Conservation (phyloP, 2,888 invertebrate species). For the Macrophya annulata region DNA sequence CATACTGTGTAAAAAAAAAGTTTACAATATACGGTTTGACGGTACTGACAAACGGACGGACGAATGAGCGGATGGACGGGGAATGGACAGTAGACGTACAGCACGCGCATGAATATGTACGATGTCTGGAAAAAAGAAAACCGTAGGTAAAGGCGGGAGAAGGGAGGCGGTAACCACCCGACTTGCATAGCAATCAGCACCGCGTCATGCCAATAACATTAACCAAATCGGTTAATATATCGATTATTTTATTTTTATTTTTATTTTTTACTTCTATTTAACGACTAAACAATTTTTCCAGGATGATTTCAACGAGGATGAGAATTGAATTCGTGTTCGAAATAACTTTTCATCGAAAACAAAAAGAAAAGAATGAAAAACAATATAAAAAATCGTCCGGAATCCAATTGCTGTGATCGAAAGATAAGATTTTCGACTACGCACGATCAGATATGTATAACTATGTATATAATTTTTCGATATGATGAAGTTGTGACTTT, state of each 20-base stretch:
- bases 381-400: neutral
- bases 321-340: neutral
- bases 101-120: slow-evolving; percentile 77
- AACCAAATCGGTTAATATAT: slow-evolving; percentile 72
- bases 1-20: slow-evolving; percentile 50
- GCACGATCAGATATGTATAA: no score
- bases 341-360: neutral
- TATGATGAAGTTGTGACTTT: neutral
- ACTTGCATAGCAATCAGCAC: slow-evolving; percentile 74
- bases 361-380: neutral
- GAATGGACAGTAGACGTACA: slow-evolving; percentile 63
- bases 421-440: neutral
- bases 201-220: slow-evolving; percentile 76
- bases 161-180: slow-evolving; percentile 65
- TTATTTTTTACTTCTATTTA: neutral
- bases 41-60: slow-evolving; percentile 59
- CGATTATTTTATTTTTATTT: slow-evolving; percentile 68
- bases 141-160: slow-evolving; percentile 55
- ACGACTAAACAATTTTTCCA: neutral
- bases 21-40: slow-evolving; percentile 52
- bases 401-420: neutral
- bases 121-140: slow-evolving; percentile 72
- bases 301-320: neutral
- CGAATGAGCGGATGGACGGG: slow-evolving; percentile 67
- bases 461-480: no score